These are phyloP conservation scores for Sebastes matsubarae DNA, from an alignment of 2,797 vertebrate species.

Conservation along the genomic window DNA sequence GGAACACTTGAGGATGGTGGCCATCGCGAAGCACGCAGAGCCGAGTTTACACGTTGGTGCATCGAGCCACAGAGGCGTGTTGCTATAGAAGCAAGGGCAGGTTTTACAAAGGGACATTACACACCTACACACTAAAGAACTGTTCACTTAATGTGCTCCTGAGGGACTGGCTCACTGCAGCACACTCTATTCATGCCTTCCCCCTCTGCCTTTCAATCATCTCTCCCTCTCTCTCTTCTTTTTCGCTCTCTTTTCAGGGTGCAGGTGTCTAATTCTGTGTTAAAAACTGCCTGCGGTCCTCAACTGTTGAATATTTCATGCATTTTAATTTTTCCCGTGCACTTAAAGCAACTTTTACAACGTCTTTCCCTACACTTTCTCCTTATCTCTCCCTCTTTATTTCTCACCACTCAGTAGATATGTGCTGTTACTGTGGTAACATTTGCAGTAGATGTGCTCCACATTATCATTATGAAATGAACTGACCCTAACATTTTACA, in stretches of 20 bases:
- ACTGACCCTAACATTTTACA: conserved; percentile 14
- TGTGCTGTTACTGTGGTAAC: conserved; percentile 30
- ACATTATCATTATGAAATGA: conserved; percentile 29
- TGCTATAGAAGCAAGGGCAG: conserved; percentile 77
- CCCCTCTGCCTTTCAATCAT: conserved; percentile 57
- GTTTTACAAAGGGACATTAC: conserved; percentile 80
- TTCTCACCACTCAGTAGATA: conserved; percentile 22
- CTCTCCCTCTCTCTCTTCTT: conserved; percentile 14
- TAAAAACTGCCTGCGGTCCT: conserved; percentile 66
- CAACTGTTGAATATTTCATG: conserved; percentile 77
- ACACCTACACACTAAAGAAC: conserved; percentile 78
- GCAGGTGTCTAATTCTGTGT: conserved; percentile 68
- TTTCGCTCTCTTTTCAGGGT: conserved; percentile 45
- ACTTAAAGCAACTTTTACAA: conserved; percentile 61
- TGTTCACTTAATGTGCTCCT: conserved; percentile 78
- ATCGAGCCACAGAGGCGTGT: conserved; percentile 68
- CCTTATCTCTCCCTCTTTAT: conserved; percentile 29
- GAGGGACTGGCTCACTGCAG: conserved; percentile 66
- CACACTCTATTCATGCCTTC: conserved; percentile 54
- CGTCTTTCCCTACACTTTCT: conserved; percentile 25
- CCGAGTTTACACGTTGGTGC: conserved; percentile 52
- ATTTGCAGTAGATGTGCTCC: conserved; percentile 8
- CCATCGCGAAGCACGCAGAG: conserved; percentile 40
- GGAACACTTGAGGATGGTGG: conserved; percentile 66
- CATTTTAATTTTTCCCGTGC: conserved; percentile 62